Conservation (phyloP, 1,140 invertebrate species). For the Rhopalosiphum padi region DNA sequence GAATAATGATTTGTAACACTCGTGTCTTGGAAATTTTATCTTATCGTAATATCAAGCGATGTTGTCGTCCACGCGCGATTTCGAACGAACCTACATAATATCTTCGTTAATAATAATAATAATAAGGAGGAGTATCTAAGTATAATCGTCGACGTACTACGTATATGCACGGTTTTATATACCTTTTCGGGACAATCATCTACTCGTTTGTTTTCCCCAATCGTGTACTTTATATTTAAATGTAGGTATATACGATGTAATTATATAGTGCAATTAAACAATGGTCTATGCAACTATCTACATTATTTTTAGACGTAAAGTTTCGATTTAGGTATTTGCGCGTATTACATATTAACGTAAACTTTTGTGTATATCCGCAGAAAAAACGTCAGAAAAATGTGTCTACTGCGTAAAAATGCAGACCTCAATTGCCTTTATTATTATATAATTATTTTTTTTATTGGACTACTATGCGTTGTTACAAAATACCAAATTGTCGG, state of each 20-base stretch:
- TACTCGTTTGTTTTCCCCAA: not conserved
- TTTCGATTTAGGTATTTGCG: not conserved
- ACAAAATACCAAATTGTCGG: not conserved
- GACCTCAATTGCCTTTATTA: not conserved
- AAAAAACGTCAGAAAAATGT: not conserved
- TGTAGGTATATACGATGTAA: not conserved
- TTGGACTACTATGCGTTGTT: not conserved
- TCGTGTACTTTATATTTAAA: not conserved
- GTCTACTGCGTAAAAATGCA: not conserved
- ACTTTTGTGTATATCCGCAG: not conserved
- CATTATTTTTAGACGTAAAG: not conserved
- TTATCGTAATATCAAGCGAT: not conserved
- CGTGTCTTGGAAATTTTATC: conserved; percentile 13
- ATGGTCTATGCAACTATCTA: not conserved
- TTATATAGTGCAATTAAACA: not conserved
- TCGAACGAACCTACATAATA: not conserved
- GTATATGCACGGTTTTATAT: not conserved
- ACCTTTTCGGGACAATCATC: not conserved
- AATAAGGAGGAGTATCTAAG: no score
- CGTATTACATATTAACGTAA: not conserved
- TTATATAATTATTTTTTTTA: not conserved
- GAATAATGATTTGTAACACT: conserved; percentile 25
- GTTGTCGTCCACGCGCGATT: not conserved
- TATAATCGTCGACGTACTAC: not conserved
- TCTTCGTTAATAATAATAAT: not conserved